Percentiles rank a stretch among this genome's conserved stretches.
These are phyloP conservation scores for Carapus acus DNA, from an alignment of 2,797 vertebrate genomes.

Conservation along the genomic window DNA sequence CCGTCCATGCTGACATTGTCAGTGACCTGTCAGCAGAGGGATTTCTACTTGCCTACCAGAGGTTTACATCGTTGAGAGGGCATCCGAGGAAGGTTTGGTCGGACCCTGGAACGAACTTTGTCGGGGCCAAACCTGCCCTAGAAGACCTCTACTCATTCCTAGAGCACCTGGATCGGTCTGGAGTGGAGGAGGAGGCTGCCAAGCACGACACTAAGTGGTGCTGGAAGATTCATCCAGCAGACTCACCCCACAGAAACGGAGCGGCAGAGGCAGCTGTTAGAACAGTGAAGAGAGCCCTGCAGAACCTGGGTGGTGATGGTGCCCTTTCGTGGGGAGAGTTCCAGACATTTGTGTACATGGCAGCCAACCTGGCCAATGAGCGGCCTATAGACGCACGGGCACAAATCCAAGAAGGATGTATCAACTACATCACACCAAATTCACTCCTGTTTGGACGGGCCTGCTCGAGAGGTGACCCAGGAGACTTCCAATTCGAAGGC, in stretches of 20 bases:
- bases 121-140: conserved; percentile 11
- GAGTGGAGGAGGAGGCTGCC: not conserved
- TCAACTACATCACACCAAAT: too few species aligned
- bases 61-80: conserved; percentile 19
- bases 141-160: not conserved
- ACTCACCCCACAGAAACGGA: conserved; percentile 28
- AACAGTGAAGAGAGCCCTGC: too few species aligned
- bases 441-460: too few species aligned
- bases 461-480: too few species aligned
- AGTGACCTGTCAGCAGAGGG: conserved; percentile 8
- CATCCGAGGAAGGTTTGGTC: conserved; percentile 34
- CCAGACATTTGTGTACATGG: too few species aligned
- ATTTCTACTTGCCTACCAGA: conserved; percentile 20
- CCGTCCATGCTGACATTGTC: too few species aligned
- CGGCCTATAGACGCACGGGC: too few species aligned
- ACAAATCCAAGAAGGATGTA: too few species aligned
- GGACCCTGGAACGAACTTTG: conserved; percentile 17
- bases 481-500: too few species aligned
- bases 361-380: too few species aligned
- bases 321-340: too few species aligned
- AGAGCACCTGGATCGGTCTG: not conserved
- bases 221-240: conserved; percentile 17
- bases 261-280: conserved; percentile 26
- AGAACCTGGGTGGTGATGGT: too few species aligned
- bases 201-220: conserved; percentile 11